Percentiles rank a stretch among this genome's conserved stretches.
Evolutionary conservation across 2,797 vertebrate genomes (phyloP).

Genomic region (Selene dorsalis): DNA sequence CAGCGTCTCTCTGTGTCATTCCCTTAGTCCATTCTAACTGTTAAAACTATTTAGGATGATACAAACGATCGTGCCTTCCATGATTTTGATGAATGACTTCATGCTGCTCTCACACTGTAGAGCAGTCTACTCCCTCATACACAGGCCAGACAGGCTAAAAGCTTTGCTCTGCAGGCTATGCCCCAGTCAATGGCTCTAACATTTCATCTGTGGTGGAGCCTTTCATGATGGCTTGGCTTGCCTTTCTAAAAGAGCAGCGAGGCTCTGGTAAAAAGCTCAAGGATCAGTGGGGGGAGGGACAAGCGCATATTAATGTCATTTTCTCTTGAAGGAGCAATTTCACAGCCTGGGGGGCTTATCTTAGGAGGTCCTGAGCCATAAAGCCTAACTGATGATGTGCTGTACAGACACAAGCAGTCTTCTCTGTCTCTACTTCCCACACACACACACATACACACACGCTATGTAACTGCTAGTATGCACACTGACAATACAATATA

Average conservation of each 20-base stretch:
- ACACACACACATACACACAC: conserved; percentile 26
- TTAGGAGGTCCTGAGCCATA: conserved; percentile 78
- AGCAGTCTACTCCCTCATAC: conserved; percentile 53
- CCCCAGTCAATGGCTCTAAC: conserved; percentile 72
- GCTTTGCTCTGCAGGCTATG: conserved; percentile 76
- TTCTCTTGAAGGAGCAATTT: conserved; percentile 83
- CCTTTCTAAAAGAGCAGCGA: conserved; percentile 76
- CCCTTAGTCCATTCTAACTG: conserved; percentile 26
- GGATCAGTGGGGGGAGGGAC: conserved; percentile 74
- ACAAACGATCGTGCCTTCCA: conserved; percentile 64
- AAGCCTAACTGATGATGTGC: conserved; percentile 76
- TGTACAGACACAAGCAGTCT: conserved; percentile 53
- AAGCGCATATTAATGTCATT: conserved; percentile 82
- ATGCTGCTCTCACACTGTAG: conserved; percentile 69
- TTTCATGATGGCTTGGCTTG: conserved; percentile 74
- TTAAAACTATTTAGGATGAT: conserved; percentile 63
- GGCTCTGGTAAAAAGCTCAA: conserved; percentile 69
- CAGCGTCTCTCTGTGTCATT: conserved; percentile 22
- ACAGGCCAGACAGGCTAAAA: conserved; percentile 77
- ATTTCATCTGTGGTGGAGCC: conserved; percentile 69
- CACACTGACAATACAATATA: conserved; percentile 50
- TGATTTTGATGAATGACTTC: conserved; percentile 71
- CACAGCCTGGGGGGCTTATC: conserved; percentile 81
- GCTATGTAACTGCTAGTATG: conserved; percentile 46
- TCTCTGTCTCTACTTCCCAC: conserved; percentile 38